phyloP scores from a whole-genome alignment of 2,888 invertebrate species.

The Osedax fenrisi region DNA sequence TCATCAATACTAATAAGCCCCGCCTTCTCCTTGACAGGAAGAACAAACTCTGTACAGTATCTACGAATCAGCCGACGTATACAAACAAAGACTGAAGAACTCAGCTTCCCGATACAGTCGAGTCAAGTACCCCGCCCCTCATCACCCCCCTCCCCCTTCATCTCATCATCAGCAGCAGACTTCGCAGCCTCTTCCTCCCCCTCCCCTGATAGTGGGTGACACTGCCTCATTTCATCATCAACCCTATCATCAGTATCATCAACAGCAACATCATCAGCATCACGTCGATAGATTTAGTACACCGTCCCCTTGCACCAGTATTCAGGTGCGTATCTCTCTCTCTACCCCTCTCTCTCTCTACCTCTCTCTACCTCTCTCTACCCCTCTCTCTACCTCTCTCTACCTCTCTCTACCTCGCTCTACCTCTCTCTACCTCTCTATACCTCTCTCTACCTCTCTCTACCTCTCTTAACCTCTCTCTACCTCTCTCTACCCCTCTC shows the following conservation, averaged over 20 bases:
- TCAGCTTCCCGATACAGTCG: not conserved
- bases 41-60: not conserved
- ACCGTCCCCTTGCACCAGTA: not conserved
- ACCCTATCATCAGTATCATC: not conserved
- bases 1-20: not conserved
- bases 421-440: too few species aligned
- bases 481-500: too few species aligned
- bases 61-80: not conserved
- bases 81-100: not conserved
- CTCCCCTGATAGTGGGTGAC: not conserved
- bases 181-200: not conserved
- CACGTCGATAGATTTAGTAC: not conserved
- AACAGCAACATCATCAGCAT: not conserved
- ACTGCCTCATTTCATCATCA: not conserved
- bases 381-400: too few species aligned
- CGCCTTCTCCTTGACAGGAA: not conserved
- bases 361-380: too few species aligned
- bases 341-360: too few species aligned
- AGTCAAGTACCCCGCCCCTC: not conserved
- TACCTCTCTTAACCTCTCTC: too few species aligned
- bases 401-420: too few species aligned
- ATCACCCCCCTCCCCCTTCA: not conserved
- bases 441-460: too few species aligned
- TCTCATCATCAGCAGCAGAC: not conserved
- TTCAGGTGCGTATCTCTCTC: not conserved